Evolutionary conservation across 2,888 invertebrate genomes (phyloP).

Genomic region (Meteorus cinctellus): DNA sequence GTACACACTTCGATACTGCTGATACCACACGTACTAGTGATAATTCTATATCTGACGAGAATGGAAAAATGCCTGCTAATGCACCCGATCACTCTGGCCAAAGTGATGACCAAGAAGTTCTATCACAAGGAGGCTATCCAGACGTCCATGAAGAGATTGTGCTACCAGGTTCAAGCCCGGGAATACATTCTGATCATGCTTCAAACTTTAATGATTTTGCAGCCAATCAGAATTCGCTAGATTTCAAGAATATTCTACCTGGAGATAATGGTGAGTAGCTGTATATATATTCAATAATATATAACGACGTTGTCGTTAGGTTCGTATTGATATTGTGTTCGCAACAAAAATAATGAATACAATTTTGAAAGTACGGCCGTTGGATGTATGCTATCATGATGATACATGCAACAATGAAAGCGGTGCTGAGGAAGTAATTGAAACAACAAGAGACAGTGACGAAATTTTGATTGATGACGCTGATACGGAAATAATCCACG

Average conservation of each 20-base stretch:
- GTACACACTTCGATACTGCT: not conserved
- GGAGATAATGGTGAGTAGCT: slow-evolving; percentile 55
- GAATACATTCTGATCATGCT: slow-evolving; percentile 53
- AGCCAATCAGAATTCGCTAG: slow-evolving; percentile 65
- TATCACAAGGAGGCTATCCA: slow-evolving; percentile 43
- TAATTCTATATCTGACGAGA: slow-evolving; percentile 24
- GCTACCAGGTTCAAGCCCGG: slow-evolving; percentile 55
- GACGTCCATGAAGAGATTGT: slow-evolving; percentile 51
- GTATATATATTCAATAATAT: not conserved
- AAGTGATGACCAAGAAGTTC: not conserved
- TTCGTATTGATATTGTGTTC: not conserved
- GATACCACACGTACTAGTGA: slow-evolving; percentile 38
- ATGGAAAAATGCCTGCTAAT: slow-evolving; percentile 39
- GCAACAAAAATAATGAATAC: not conserved
- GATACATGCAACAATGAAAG: not conserved
- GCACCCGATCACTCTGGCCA: not conserved
- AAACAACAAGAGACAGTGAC: not conserved
- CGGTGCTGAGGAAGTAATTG: not conserved
- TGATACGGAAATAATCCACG: slow-evolving; percentile 53
- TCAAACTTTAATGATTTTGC: slow-evolving; percentile 61
- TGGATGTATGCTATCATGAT: slow-evolving; percentile 5
- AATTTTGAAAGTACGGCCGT: not conserved
- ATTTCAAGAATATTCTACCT: slow-evolving; percentile 58
- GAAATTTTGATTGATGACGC: slow-evolving; percentile 39
- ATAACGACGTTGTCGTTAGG: not conserved